These are phyloP conservation scores for Danionella cerebrum DNA, from an alignment of 2,113 vertebrate species.

Conservation along the genomic window DNA sequence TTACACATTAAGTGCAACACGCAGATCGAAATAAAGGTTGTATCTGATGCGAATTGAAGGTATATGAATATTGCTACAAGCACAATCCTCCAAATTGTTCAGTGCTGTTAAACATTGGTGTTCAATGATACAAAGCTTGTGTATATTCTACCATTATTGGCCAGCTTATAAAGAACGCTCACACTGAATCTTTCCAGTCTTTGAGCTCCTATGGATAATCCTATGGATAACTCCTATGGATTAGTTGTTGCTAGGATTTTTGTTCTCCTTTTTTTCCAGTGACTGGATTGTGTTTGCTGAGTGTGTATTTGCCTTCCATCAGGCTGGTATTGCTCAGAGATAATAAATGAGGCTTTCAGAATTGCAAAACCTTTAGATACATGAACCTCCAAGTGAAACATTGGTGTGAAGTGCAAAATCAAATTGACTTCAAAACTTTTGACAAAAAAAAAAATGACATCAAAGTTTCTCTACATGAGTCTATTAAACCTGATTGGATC, in stretches of 20 bases:
- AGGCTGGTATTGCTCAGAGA: not conserved
- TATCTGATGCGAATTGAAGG: not conserved
- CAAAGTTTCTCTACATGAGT: too few relatives aligned
- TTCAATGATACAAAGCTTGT: too few relatives aligned
- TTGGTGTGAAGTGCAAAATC: too few relatives aligned
- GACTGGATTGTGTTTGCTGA: slow-evolving; percentile 16
- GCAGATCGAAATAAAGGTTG: not conserved
- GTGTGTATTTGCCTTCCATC: not conserved
- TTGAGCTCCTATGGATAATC: not conserved
- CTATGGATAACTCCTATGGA: not conserved
- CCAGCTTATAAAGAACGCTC: not conserved
- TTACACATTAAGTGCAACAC: too few relatives aligned
- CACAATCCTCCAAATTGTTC: too few relatives aligned
- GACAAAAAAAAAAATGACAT: too few relatives aligned
- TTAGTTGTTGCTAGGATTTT: slow-evolving; percentile 11
- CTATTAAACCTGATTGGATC: too few relatives aligned
- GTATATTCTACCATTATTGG: too few relatives aligned
- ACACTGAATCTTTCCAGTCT: not conserved
- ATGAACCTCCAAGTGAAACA: too few relatives aligned
- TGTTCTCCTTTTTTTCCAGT: slow-evolving; percentile 7
- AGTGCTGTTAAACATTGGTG: too few relatives aligned
- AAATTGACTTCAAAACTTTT: too few relatives aligned
- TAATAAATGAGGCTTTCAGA: not conserved
- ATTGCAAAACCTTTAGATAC: not conserved
- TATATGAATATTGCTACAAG: too few relatives aligned